Conservation (phyloP, 2,797 vertebrate species). For the Leptodactylus fallax region DNA sequence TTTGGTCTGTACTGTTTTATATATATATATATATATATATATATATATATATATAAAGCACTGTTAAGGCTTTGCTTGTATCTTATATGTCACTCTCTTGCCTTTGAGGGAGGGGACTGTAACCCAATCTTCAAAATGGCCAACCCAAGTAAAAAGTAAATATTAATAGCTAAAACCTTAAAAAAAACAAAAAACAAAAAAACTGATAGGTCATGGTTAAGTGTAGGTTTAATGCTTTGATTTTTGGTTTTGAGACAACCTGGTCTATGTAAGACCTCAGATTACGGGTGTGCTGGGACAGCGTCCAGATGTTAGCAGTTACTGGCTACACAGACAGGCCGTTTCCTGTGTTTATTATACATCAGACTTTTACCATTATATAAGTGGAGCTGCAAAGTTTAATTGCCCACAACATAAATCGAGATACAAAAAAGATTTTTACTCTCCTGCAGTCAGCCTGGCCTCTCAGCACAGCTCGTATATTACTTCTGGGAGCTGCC, state of each 20-base stretch:
- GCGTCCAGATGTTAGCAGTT: constrained; percentile 75
- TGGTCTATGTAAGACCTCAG: background rate
- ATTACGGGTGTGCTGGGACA: constrained; percentile 50
- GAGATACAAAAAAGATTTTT: constrained; percentile 12
- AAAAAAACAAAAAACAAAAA: too few relatives aligned
- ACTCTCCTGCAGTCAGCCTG: background rate
- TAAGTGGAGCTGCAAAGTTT: background rate
- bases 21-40: too few relatives aligned
- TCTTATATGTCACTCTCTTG: too few relatives aligned
- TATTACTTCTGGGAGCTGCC: background rate
- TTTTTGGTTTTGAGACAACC: constrained; percentile 11
- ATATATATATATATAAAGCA: too few relatives aligned
- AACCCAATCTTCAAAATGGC: too few relatives aligned
- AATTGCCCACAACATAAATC: constrained; percentile 9
- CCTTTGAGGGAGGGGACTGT: too few relatives aligned
- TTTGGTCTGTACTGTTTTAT: too few relatives aligned
- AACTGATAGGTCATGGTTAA: too few relatives aligned
- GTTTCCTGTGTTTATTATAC: constrained; percentile 76
- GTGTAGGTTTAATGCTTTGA: background rate
- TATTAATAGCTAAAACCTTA: too few relatives aligned
- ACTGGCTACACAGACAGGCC: constrained; percentile 68
- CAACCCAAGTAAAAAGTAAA: too few relatives aligned
- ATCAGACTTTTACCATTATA: constrained; percentile 24
- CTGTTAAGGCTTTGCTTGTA: too few relatives aligned
- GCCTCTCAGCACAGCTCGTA: constrained; percentile 3